Evolutionary conservation across 2,113 vertebrate genomes (phyloP), one percentile per base, ranked within the genome.

Genomic region (Etheostoma spectabile): DNA sequence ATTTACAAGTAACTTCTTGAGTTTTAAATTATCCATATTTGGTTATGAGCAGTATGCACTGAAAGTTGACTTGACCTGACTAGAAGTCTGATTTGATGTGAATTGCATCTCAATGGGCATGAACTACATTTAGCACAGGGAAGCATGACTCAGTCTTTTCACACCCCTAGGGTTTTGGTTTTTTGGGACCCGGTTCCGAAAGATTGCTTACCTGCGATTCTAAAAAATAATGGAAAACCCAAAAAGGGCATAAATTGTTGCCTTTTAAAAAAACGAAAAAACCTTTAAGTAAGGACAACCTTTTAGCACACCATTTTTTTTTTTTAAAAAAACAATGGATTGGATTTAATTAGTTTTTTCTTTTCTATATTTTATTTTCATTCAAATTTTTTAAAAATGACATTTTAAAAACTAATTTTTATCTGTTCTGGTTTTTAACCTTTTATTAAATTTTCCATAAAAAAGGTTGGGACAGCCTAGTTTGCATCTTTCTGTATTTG

Each of bases 1-100:
- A 22, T 52, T 74, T 2, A 12, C 4, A 2, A 30, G 35, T 30
- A 27, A 27, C 24, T 11, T 48, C 15, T 49, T 8, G 2, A 19
- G 16, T 71, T 46, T 42, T 8, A 19, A 7, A 14, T 57, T 4
- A 11, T 65, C 24, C 15, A 55, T 53, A 14, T 42, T 45, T 46
- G n/a, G 15, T 27, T 14, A 30, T 56, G 4, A 5, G 22, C 21
- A 24, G 33, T 27, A 48, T 6, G 59, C 51, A 55, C 19, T 16
- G 21, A 55, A 57, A 63, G 48, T 42, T 52, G 11, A 49, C 55
- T 35, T 33, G 24, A 42, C 15, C 49, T 24, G 30, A 24, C 15
- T 5, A 30, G 15, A 75, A 38, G 67, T 60, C 70, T 33, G 55
- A 72, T 60, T 19, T 27, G 53, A 51, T 66, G 67, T 24, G 19